Conservation (phyloP, 1,140 invertebrate genomes). For the Helicoverpa zea region DNA sequence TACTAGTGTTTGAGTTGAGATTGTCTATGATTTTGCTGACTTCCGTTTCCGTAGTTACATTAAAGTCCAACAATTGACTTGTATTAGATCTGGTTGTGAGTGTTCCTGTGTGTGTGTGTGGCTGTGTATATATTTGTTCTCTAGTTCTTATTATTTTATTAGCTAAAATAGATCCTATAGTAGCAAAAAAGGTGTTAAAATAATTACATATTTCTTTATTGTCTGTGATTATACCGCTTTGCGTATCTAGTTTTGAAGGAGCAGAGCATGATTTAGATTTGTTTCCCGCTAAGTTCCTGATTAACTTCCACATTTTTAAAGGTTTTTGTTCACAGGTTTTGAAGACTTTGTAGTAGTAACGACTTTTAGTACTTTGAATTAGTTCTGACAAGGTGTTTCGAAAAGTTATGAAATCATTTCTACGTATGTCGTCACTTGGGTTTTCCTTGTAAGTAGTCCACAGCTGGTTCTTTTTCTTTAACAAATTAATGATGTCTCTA, state of each 20-base stretch:
- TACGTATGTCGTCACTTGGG: not conserved
- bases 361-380: not conserved
- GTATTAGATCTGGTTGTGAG: not conserved
- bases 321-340: not conserved
- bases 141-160: conserved; percentile 35
- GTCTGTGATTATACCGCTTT: conserved; percentile 14
- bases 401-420: not conserved
- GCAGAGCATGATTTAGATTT: not conserved
- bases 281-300: not conserved
- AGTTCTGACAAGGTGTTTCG: not conserved
- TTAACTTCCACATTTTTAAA: not conserved
- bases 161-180: conserved; percentile 22
- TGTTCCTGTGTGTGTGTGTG: not conserved
- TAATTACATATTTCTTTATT: conserved; percentile 17
- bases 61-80: not conserved
- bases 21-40: conserved; percentile 2
- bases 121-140: conserved; percentile 1
- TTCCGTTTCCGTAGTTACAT: not conserved
- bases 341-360: not conserved
- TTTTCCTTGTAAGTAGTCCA: not conserved
- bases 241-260: conserved; percentile 1
- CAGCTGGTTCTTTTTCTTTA: not conserved
- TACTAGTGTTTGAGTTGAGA: not conserved
- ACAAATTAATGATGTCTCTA: not conserved
- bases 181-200: conserved; percentile 34